Conservation (phyloP, 1,140 invertebrate genomes). For the Acromyrmex echinatior region DNA sequence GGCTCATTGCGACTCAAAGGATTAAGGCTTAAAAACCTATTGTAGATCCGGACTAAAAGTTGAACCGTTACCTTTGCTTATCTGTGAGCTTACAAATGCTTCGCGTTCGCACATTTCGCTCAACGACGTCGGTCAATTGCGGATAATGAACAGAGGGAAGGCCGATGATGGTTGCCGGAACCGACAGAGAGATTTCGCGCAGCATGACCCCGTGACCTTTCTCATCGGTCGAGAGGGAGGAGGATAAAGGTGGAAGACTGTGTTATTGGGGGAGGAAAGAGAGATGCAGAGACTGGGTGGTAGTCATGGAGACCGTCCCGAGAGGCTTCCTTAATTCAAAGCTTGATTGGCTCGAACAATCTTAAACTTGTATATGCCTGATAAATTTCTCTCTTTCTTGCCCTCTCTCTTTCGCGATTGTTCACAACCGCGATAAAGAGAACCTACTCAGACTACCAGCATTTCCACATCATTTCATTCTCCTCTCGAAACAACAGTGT, state of each 20-base stretch:
- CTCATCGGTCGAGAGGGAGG: background rate
- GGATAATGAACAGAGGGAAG: slow-evolving; percentile 6
- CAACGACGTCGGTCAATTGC: background rate
- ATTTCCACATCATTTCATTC: background rate
- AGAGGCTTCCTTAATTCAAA: slow-evolving; percentile 71
- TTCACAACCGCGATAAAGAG: slow-evolving; percentile 22
- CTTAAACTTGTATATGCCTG: slow-evolving; percentile 64
- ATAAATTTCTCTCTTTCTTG: slow-evolving; percentile 61
- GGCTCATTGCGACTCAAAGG: too few relatives aligned
- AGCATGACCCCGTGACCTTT: slow-evolving; percentile 65
- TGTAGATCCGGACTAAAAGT: too few relatives aligned
- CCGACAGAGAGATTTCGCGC: slow-evolving; percentile 33
- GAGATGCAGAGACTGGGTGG: slow-evolving; percentile 59
- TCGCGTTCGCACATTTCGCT: background rate
- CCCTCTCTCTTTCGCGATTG: slow-evolving; percentile 14
- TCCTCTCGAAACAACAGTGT: background rate
- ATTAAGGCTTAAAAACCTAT: too few relatives aligned
- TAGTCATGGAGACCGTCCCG: slow-evolving; percentile 72
- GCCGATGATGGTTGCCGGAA: background rate
- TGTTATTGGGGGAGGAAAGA: slow-evolving; percentile 63
- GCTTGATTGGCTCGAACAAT: slow-evolving; percentile 69
- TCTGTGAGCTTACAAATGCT: too few relatives aligned
- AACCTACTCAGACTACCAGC: background rate
- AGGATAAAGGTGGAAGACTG: slow-evolving; percentile 29
- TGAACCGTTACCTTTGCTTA: too few relatives aligned